Evolutionary conservation across 2,113 vertebrate species (phyloP), one percentile per base, ranked within the genome.

Genomic region (Serilophus lunatus): DNA sequence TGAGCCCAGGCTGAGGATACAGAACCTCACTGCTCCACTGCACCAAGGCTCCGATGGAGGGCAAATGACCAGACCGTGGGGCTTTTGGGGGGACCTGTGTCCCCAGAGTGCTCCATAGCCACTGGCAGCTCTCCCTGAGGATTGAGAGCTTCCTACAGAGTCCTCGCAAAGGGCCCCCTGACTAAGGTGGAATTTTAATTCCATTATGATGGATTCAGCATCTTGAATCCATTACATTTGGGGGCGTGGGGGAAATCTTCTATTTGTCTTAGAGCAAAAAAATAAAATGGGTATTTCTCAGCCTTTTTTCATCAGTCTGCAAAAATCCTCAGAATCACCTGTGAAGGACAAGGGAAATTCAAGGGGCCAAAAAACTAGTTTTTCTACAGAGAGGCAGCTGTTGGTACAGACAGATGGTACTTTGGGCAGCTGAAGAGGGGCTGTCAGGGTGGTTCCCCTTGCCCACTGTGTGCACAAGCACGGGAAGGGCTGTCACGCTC

Each of bases 1-100:
- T 28, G 31, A 69, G 51, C 22, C 0, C 0, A 44, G 24, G 24
- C 2, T n/a, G 47, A 74, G 66, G 40, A 17, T 15, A 25, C 29
- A 60, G 68, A 50, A 28, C 18, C 15, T 61, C 7, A 1, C 10
- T 75, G 25, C 33, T 22, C 17, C 49, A 35, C 47, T 9, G 3
- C 0, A 0, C 59, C 1, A 0, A 31, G 29, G 10, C 12, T 13
- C 60, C 14, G 25, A 16, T 19, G 42, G 63, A 28, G 42, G 26
- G 42, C 50, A 9, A 49, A 49, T 2, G 7, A 9, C 19, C 0
- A 0, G 4, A 1, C 22, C 4, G 18, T n/a, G 33, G n/a, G 59
- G 18, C 10, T 29, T 50, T 6, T 16, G 15, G 9, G 40, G 66
- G 33, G 6, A 33, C 24, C 5, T 8, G 6, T 19, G 16, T 57